phyloP scores from a whole-genome alignment of 2,113 vertebrate genomes.

The Chaetodon trifascialis region DNA sequence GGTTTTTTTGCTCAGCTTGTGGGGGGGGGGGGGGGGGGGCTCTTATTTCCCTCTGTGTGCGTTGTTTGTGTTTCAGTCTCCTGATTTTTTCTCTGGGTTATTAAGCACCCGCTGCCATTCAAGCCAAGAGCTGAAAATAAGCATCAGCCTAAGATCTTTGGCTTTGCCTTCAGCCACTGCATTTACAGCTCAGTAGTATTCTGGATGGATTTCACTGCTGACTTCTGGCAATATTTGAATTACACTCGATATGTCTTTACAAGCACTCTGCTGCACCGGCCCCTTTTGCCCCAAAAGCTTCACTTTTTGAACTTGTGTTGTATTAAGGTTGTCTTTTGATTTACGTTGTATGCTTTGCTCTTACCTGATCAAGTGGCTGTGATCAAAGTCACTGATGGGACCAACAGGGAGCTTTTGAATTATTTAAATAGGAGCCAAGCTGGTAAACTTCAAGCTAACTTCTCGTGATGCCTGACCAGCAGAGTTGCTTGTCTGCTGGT shows the following conservation, averaged over 20 bases:
- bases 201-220: constrained; percentile 28
- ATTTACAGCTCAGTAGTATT: constrained; percentile 9
- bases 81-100: constrained; percentile 27
- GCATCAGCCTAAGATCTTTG: constrained; percentile 31
- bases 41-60: constrained; percentile 14
- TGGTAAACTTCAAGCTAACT: neutral
- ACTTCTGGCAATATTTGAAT: constrained; percentile 52
- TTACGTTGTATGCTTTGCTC: neutral
- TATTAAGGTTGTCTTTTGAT: neutral
- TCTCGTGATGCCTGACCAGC: neutral
- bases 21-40: constrained; percentile 30
- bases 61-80: constrained; percentile 47
- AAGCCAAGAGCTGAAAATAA: constrained; percentile 46
- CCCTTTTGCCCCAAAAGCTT: constrained; percentile 1
- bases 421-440: neutral
- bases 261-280: neutral
- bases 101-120: constrained; percentile 37
- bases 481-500: neutral
- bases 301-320: neutral
- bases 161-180: constrained; percentile 48
- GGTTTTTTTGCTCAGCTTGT: constrained; percentile 35
- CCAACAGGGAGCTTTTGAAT: neutral
- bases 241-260: constrained; percentile 34
- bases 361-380: neutral
- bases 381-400: neutral